A percentile compares a stretch with the other conserved stretches of the same genome.
These are phyloP conservation scores for Melanchra persicariae DNA, from an alignment of 2,888 invertebrate species.

Conservation along the genomic window DNA sequence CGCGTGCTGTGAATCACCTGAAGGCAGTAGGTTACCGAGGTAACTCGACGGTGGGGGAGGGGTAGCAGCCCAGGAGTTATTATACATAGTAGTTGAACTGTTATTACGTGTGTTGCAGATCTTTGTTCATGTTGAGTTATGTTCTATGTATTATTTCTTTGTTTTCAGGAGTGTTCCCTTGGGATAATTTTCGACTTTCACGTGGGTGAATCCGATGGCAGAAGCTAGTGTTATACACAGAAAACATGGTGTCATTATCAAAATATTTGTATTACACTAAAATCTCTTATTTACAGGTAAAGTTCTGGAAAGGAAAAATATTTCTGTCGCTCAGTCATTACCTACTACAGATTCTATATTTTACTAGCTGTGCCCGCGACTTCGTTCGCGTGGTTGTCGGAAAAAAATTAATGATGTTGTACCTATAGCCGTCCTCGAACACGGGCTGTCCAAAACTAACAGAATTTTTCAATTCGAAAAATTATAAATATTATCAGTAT, in stretches of 20 bases:
- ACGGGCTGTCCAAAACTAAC: too few relatives aligned
- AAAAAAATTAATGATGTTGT: too few relatives aligned
- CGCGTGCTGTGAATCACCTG: slow-evolving; percentile 40
- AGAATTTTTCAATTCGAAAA: too few relatives aligned
- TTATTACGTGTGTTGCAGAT: not conserved
- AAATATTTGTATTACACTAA: not conserved
- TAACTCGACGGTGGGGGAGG: not conserved
- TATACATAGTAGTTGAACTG: not conserved
- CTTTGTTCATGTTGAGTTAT: not conserved
- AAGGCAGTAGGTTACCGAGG: slow-evolving; percentile 23
- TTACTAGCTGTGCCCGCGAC: too few relatives aligned
- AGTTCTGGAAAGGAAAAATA: not conserved
- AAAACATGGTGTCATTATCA: not conserved
- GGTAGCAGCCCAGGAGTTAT: not conserved
- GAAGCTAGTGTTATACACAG: not conserved
- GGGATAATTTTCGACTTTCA: not conserved
- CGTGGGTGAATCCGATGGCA: not conserved
- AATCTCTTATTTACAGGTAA: not conserved
- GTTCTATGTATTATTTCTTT: not conserved
- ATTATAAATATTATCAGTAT: too few relatives aligned
- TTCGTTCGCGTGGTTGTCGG: too few relatives aligned
- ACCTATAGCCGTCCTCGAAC: too few relatives aligned
- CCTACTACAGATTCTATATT: slow-evolving; percentile 6
- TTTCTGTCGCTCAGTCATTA: not conserved
- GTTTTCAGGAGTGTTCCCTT: not conserved